Evolutionary conservation across 53 echinoderm and acorn worm species (phyloP), one percentile per base, ranked within the genome.

Genomic region (Astropecten irregularis): DNA sequence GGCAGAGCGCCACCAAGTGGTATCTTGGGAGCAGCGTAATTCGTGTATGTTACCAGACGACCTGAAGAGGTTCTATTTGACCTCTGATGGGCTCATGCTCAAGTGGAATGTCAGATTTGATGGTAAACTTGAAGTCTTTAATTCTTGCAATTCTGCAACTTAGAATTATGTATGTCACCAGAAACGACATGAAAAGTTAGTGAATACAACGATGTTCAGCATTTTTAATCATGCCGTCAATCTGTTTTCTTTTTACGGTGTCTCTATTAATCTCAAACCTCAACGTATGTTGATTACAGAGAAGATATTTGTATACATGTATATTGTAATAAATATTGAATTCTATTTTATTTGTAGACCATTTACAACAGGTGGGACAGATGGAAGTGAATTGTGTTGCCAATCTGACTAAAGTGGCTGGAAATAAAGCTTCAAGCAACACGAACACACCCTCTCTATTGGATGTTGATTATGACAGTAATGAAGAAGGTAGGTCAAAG

Each of bases 1-100:
- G 14, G 82, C 85, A 81, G 85, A 84, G 66, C 91, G 93, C 40
- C 96, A 95, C 37, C 88, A 90, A 57, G 84, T 95, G 60, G 50
- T 89, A 18, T 83, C 91, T 3, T 95, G 96, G 96, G 96, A 95
- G 56, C 96, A 95, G 84, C 82, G 71, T 40, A 88, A 91, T 56
- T 86, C 91, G 4, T 91, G 91, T 74, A 55, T 89, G 30, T 66
- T 95, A 39, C 96, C 96, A 62, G 96, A 93, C 50, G 96, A 95
- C 74, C 73, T 95, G 15, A 95, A 95, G 37, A 42, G 81, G 25
- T 93, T 95, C 66, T 95, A 86, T 55, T 73, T 91, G 73, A 93
- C 93, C 64, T 82, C 96, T 13, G 91, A 95, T 82, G 96, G 96
- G 27, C 55, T 95, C 28, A 85, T 81, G 0, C 81, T 95, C 19